Conservation (phyloP, 2,888 invertebrate species). For the Amaurobius ferox region DNA sequence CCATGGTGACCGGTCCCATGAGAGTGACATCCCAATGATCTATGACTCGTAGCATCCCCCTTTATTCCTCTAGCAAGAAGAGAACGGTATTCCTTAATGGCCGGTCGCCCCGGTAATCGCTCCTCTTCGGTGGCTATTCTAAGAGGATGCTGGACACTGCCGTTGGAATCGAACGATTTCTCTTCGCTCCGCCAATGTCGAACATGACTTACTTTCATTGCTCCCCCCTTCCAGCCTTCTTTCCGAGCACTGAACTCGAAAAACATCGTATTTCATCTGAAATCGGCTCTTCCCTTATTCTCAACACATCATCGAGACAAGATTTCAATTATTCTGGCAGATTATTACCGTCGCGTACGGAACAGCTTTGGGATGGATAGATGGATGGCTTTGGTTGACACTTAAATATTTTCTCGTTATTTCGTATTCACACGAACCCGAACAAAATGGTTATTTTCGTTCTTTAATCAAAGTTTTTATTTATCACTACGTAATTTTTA, state of each 20-base stretch:
- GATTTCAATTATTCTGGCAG: slow-evolving; percentile 5
- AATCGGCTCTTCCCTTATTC: neutral
- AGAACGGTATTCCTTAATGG: slow-evolving; percentile 70
- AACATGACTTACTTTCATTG: slow-evolving; percentile 35
- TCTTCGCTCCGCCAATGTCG: slow-evolving; percentile 37
- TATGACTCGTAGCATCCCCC: slow-evolving; percentile 71
- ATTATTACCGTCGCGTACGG: too few relatives aligned
- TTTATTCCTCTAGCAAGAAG: slow-evolving; percentile 68
- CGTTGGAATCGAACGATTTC: slow-evolving; percentile 70
- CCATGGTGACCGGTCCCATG: slow-evolving; percentile 63
- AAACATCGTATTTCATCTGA: slow-evolving; percentile 14
- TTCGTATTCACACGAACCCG: too few relatives aligned
- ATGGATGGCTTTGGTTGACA: too few relatives aligned
- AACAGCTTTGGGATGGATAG: too few relatives aligned
- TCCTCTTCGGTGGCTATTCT: slow-evolving; percentile 69
- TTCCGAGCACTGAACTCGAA: slow-evolving; percentile 26
- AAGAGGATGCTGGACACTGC: slow-evolving; percentile 71
- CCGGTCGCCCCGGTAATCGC: slow-evolving; percentile 67
- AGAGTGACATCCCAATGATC: slow-evolving; percentile 70
- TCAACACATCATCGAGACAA: neutral
- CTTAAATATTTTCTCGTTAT: too few relatives aligned
- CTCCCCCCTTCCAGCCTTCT: slow-evolving; percentile 51
- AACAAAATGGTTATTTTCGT: too few relatives aligned
- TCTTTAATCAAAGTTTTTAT: too few relatives aligned
- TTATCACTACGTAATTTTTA: too few relatives aligned